A percentile compares a stretch with the other conserved stretches of the same genome.
Evolutionary conservation across 2,797 vertebrate genomes (phyloP).

Genomic region (Nyctalus aviator): DNA sequence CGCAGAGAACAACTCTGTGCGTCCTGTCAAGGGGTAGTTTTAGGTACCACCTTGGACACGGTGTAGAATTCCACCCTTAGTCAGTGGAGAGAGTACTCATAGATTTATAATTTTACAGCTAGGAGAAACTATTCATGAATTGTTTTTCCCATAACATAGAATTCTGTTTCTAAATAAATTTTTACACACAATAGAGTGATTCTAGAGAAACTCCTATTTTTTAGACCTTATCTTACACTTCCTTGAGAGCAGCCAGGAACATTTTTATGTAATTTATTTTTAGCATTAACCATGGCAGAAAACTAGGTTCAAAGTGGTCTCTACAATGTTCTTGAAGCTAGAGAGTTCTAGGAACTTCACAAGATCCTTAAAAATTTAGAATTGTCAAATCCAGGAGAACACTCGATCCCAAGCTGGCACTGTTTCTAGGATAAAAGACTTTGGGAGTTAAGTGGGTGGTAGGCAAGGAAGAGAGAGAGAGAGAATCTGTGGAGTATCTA

Average conservation of each 20-base stretch:
- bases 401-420: neutral
- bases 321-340: neutral
- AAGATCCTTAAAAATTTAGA: neutral
- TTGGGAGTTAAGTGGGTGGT: neutral
- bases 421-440: neutral
- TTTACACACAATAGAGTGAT: neutral
- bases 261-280: slow-evolving; percentile 21
- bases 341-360: neutral
- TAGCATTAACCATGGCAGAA: neutral
- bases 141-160: neutral
- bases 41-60: neutral
- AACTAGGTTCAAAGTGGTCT: neutral
- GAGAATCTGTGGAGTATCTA: neutral
- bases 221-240: neutral
- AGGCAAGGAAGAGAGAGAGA: neutral
- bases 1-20: neutral
- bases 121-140: neutral
- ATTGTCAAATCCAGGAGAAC: neutral
- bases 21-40: neutral
- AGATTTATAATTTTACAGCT: neutral
- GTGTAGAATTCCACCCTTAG: neutral
- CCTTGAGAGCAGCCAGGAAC: neutral
- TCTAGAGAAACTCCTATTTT: neutral
- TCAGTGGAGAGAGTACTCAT: neutral
- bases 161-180: neutral